Percentiles rank a stretch among this genome's conserved stretches.
Conservation (phyloP, 2,797 vertebrate species). For the Ctenopoma kingsleyae region DNA sequence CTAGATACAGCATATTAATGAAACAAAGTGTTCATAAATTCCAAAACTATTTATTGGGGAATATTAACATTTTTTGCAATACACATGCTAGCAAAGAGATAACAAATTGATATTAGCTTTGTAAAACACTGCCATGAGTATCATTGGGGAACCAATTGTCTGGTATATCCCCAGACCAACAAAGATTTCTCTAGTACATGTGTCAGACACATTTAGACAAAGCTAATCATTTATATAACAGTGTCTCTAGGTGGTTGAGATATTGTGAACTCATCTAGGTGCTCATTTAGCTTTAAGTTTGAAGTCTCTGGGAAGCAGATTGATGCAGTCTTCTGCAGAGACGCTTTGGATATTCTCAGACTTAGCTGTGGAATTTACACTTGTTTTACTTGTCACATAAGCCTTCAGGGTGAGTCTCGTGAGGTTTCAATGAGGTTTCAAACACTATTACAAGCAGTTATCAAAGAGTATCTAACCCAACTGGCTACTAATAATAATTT, state of each 20-base stretch:
- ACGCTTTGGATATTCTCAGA: conserved; percentile 3
- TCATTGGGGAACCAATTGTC: conserved; percentile 14
- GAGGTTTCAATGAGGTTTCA: conserved; percentile 17
- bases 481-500: neutral
- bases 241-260: conserved; percentile 9
- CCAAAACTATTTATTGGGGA: neutral
- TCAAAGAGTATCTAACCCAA: conserved; percentile 30
- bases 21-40: neutral
- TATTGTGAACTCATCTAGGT: conserved; percentile 6
- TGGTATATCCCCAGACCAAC: neutral
- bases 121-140: no score
- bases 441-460: neutral
- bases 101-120: neutral
- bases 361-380: conserved; percentile 35
- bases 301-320: conserved; percentile 2
- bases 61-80: neutral
- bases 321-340: conserved; percentile 4
- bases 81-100: neutral
- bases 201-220: conserved; percentile 21
- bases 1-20: neutral
- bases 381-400: conserved; percentile 10
- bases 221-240: conserved; percentile 38
- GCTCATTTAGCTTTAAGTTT: conserved; percentile 19
- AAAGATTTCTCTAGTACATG: conserved; percentile 9
- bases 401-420: neutral